Percentiles rank a stretch among this genome's conserved stretches.
Evolutionary conservation across 2,888 invertebrate species (phyloP).

Genomic region (Sicus ferrugineus): DNA sequence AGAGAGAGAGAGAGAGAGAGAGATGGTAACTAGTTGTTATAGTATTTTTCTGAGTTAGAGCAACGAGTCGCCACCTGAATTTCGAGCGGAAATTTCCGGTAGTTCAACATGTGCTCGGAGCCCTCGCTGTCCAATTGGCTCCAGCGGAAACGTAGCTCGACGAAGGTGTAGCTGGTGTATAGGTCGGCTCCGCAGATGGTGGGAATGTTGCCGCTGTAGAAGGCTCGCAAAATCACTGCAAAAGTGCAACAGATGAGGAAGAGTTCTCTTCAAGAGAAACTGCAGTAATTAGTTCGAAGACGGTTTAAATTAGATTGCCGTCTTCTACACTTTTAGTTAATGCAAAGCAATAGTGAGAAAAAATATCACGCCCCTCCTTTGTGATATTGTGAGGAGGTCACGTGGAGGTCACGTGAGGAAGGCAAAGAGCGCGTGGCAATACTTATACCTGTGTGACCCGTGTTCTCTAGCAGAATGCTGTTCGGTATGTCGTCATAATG

Average conservation of each 20-base stretch:
- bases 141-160: constrained; percentile 69
- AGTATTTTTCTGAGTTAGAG: not conserved
- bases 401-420: too few species aligned
- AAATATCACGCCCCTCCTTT: too few species aligned
- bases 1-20: too few species aligned
- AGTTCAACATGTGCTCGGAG: constrained; percentile 70
- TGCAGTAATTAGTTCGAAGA: too few species aligned
- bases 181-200: constrained; percentile 67
- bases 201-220: constrained; percentile 55
- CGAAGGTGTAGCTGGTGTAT: constrained; percentile 66
- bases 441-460: constrained; percentile 67
- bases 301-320: too few species aligned
- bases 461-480: constrained; percentile 66
- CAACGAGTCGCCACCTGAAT: constrained; percentile 63
- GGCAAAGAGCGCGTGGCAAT: too few species aligned
- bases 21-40: not conserved
- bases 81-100: constrained; percentile 68
- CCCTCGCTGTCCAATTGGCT: constrained; percentile 69
- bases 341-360: too few species aligned
- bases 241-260: not conserved
- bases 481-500: constrained; percentile 66
- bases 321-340: too few species aligned
- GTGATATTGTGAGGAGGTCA: too few species aligned
- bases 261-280: not conserved
- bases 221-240: constrained; percentile 53